These are phyloP conservation scores for Benthosema pterotum DNA, from an alignment of 2,797 vertebrate species.

Conservation along the genomic window DNA sequence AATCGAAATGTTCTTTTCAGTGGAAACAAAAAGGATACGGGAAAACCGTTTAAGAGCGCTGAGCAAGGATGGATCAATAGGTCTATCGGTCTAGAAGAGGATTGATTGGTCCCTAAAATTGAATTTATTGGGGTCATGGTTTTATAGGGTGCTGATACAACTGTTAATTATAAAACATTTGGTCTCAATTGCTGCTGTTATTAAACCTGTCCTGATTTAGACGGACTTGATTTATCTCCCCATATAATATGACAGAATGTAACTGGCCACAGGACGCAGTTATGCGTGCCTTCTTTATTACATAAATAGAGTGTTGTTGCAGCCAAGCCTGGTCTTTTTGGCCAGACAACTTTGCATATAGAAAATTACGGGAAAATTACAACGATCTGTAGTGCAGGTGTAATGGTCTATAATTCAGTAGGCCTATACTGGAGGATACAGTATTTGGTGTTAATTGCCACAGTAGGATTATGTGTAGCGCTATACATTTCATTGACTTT, in stretches of 20 bases:
- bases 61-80: constrained; percentile 85
- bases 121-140: constrained; percentile 94
- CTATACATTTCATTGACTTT: neutral
- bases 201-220: constrained; percentile 89
- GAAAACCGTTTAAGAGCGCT: constrained; percentile 78
- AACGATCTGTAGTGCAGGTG: too few species aligned
- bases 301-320: too few species aligned
- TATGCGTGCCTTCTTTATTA: too few species aligned
- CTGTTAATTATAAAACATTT: constrained; percentile 94
- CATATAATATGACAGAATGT: constrained; percentile 38
- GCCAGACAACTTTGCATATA: too few species aligned
- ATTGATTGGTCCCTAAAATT: constrained; percentile 94
- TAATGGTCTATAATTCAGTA: too few species aligned
- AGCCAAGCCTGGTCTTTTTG: too few species aligned
- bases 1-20: constrained; percentile 89
- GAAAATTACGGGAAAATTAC: too few species aligned
- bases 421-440: too few species aligned
- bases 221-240: constrained; percentile 84
- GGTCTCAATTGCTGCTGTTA: constrained; percentile 88
- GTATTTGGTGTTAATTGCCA: neutral
- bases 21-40: constrained; percentile 74
- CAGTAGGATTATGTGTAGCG: too few species aligned
- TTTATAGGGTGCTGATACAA: constrained; percentile 93
- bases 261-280: neutral
- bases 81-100: constrained; percentile 79